A percentile compares a stretch with the other conserved stretches of the same genome.
phyloP scores from a whole-genome alignment of 2,888 invertebrate genomes.

The Lasioglossum villosulum region DNA sequence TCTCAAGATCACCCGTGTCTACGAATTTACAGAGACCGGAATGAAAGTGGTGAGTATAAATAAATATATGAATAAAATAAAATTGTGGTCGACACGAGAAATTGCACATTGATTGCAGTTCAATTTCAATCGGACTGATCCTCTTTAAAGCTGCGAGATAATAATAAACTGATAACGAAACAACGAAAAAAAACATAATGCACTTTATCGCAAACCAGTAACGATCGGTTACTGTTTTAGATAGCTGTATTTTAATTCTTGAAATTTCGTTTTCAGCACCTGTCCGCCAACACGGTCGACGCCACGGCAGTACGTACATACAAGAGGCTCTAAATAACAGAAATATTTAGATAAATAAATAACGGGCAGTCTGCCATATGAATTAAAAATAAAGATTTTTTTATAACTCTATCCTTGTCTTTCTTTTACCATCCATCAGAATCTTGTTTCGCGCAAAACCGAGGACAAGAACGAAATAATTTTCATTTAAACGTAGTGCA shows the following conservation, averaged over 20 bases:
- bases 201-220: not conserved
- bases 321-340: slow-evolving; percentile 76
- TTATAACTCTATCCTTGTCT: slow-evolving; percentile 31
- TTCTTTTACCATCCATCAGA: not conserved
- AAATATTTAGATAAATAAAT: slow-evolving; percentile 57
- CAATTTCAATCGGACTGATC: not conserved
- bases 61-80: not conserved
- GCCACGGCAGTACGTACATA: slow-evolving; percentile 77
- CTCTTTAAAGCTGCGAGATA: not conserved
- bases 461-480: not conserved
- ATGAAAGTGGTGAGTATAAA: slow-evolving; percentile 79
- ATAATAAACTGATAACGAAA: not conserved
- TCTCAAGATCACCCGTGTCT: slow-evolving; percentile 75
- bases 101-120: not conserved
- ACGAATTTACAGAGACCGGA: slow-evolving; percentile 80
- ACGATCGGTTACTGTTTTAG: not conserved
- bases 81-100: not conserved
- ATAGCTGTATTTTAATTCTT: not conserved
- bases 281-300: slow-evolving; percentile 73
- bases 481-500: not conserved
- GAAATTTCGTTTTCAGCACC: slow-evolving; percentile 68
- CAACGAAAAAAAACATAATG: not conserved
- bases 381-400: slow-evolving; percentile 55
- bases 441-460: too few relatives aligned
- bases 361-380: slow-evolving; percentile 41